phyloP scores from a whole-genome alignment of 2,797 vertebrate species.

The Manis pentadactyla region DNA sequence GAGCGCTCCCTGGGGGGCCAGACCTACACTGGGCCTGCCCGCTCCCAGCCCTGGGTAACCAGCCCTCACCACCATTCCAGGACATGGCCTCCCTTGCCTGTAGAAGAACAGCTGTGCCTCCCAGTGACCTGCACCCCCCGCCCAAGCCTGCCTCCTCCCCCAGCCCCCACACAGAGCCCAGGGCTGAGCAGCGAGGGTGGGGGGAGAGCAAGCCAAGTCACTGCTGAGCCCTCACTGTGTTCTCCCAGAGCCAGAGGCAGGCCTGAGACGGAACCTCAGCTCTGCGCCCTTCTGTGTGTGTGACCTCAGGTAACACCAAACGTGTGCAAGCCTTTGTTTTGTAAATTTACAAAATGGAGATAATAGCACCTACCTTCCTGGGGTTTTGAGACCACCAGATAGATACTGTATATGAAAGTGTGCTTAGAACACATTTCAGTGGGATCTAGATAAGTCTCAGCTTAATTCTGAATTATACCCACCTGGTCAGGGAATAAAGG shows the following conservation, averaged over 20 bases:
- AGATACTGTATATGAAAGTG: neutral
- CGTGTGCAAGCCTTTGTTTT: neutral
- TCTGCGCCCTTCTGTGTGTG: neutral
- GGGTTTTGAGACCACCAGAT: neutral
- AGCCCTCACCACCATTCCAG: neutral
- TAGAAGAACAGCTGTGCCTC: neutral
- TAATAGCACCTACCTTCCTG: neutral
- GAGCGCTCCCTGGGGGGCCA: neutral
- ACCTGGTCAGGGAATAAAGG: neutral
- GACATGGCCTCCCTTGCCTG: neutral
- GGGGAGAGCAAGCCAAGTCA: fast-evolving
- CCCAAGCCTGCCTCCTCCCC: neutral
- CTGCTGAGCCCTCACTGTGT: neutral
- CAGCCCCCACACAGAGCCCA: neutral
- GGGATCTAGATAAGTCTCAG: no score
- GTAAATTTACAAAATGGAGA: neutral
- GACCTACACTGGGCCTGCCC: neutral
- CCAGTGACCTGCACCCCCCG: neutral
- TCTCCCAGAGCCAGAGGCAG: neutral
- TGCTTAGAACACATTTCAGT: neutral
- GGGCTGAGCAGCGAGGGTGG: neutral
- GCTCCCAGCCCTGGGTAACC: no score
- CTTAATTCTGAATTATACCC: neutral
- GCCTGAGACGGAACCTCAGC: neutral
- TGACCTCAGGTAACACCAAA: neutral